These are phyloP conservation scores for Holocentrus rufus DNA, from an alignment of 2,797 vertebrate genomes.

Conservation along the genomic window DNA sequence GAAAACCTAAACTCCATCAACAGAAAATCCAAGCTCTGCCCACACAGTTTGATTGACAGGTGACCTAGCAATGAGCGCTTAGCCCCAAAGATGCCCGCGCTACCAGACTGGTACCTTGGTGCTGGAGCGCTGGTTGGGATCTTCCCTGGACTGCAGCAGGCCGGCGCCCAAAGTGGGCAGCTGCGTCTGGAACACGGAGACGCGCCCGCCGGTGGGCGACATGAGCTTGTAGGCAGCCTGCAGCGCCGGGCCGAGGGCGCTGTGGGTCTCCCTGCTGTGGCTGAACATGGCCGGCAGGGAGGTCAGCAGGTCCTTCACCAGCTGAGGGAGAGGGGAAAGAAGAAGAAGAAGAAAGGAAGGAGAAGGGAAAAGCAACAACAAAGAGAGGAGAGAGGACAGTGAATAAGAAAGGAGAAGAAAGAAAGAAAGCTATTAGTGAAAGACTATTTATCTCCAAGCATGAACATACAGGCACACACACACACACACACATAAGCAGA, in stretches of 20 bases:
- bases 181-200: constrained; percentile 97
- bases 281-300: constrained; percentile 92
- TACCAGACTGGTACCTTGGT: constrained; percentile 85
- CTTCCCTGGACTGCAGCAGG: constrained; percentile 91
- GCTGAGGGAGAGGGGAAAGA: constrained; percentile 77
- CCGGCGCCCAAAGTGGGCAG: constrained; percentile 92
- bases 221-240: constrained; percentile 97
- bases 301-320: constrained; percentile 92
- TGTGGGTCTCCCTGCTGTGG: constrained; percentile 92
- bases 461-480: too few species aligned
- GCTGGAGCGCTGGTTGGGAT: constrained; percentile 95
- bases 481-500: too few species aligned
- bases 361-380: constrained; percentile 68
- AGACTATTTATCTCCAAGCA: too few species aligned
- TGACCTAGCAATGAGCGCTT: neutral
- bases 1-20: too few species aligned
- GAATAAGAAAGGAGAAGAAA: too few species aligned
- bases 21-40: too few species aligned
- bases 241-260: constrained; percentile 92
- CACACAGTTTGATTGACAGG: too few species aligned
- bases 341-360: neutral
- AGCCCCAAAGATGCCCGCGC: neutral
- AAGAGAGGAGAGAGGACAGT: constrained; percentile 23
- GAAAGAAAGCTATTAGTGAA: too few species aligned
- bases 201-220: constrained; percentile 93